Conservation (phyloP, 2,888 invertebrate species). For the Drosophila sordidapex region DNA sequence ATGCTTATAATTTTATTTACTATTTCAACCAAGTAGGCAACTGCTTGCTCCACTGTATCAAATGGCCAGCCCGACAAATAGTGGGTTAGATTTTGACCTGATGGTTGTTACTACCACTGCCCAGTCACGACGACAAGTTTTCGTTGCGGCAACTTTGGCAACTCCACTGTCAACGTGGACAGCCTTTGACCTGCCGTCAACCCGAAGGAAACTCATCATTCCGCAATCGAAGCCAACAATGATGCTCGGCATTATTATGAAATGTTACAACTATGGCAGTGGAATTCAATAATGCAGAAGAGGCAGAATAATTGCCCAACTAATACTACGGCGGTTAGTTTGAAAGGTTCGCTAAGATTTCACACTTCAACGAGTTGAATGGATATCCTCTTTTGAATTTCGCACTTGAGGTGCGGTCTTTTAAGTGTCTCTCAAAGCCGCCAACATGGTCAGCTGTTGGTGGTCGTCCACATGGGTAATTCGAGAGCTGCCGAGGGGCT, state of each 20-base stretch:
- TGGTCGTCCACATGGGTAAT: conserved; percentile 56
- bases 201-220: conserved; percentile 21
- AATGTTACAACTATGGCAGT: conserved; percentile 9
- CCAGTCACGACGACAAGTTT: conserved; percentile 44
- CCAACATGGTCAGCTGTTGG: conserved; percentile 31
- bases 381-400: conserved; percentile 12
- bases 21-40: not conserved
- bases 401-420: conserved; percentile 31
- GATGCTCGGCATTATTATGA: conserved; percentile 27
- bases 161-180: conserved; percentile 33
- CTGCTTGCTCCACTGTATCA: conserved; percentile 36
- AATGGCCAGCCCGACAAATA: conserved; percentile 51
- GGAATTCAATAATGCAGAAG: not conserved
- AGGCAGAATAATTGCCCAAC: conserved; percentile 3
- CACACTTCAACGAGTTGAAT: conserved; percentile 36
- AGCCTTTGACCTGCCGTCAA: conserved; percentile 43
- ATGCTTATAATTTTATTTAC: not conserved
- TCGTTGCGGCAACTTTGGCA: conserved; percentile 15
- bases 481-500: conserved; percentile 53
- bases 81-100: conserved; percentile 48
- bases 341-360: conserved; percentile 18
- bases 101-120: conserved; percentile 19
- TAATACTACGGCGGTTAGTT: conserved; percentile 1
- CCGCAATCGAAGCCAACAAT: conserved; percentile 33
- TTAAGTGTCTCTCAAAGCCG: conserved; percentile 31